These are phyloP conservation scores for Rhinophrynus dorsalis DNA, from an alignment of 2,797 vertebrate species.

Conservation along the genomic window DNA sequence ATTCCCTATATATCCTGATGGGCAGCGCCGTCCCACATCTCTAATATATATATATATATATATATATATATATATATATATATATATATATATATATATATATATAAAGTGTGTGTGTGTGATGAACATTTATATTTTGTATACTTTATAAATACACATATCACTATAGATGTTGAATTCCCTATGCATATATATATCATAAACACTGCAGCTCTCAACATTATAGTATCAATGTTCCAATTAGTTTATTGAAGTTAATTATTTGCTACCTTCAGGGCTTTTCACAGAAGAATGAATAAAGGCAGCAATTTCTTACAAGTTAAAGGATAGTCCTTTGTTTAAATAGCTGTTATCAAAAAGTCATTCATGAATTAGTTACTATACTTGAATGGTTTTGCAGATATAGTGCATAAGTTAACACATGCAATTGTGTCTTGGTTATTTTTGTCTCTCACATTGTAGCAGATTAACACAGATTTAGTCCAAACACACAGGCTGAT, in stretches of 20 bases:
- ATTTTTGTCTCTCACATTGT: slow-evolving; percentile 57
- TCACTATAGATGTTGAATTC: no score
- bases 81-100: no score
- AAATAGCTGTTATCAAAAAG: slow-evolving; percentile 55
- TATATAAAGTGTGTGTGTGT: no score
- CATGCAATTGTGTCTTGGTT: slow-evolving; percentile 42
- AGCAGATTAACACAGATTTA: slow-evolving; percentile 66
- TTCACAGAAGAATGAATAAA: slow-evolving; percentile 65
- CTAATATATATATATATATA: no score
- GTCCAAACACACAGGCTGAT: slow-evolving; percentile 66
- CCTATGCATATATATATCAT: background rate
- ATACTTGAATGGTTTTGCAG: slow-evolving; percentile 57
- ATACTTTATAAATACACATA: background rate
- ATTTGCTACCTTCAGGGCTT: slow-evolving; percentile 68
- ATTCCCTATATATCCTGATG: no score
- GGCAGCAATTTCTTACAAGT: slow-evolving; percentile 55
- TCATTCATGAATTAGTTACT: slow-evolving; percentile 50
- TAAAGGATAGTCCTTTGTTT: slow-evolving; percentile 56
- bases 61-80: no score
- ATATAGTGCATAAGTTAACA: slow-evolving; percentile 51
- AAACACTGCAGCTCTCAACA: background rate
- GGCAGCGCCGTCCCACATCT: no score
- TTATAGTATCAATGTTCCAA: slow-evolving; percentile 58
- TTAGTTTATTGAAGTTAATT: slow-evolving; percentile 67
- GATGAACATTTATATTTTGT: no score